Conservation (phyloP, 2,888 invertebrate species). For the Tenthredo mesomela region DNA sequence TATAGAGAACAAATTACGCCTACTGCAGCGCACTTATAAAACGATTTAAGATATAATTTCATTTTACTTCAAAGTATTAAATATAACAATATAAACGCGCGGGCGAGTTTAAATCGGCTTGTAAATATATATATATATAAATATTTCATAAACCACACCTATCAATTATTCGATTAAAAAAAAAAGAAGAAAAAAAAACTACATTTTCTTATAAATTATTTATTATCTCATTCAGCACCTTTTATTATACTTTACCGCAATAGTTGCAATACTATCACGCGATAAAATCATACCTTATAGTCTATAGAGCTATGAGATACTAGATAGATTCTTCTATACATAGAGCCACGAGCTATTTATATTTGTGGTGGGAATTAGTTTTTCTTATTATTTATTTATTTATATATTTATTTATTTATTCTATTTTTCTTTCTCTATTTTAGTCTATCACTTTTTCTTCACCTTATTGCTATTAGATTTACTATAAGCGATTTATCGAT, state of each 20-base stretch:
- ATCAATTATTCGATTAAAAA: neutral
- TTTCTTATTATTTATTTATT: neutral
- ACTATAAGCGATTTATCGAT: neutral
- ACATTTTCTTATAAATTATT: neutral
- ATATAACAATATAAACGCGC: neutral
- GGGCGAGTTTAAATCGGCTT: neutral
- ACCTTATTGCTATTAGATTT: neutral
- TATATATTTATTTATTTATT: neutral
- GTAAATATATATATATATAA: neutral
- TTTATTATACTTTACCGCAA: neutral
- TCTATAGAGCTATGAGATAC: neutral
- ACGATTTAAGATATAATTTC: neutral
- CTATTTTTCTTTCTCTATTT: neutral
- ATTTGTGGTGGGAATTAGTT: slow-evolving; percentile 22
- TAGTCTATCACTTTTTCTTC: neutral
- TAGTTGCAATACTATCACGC: neutral
- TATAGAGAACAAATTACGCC: neutral
- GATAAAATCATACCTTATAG: neutral
- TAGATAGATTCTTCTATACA: neutral
- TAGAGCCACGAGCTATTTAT: neutral
- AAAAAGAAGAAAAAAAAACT: too few relatives aligned
- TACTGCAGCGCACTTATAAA: neutral
- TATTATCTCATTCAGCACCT: neutral
- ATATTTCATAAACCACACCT: neutral
- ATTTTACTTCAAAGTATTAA: neutral